Percentiles rank a stretch among this genome's conserved stretches.
Conservation (phyloP, 2,113 vertebrate genomes). For the Spermophilus dauricus region DNA sequence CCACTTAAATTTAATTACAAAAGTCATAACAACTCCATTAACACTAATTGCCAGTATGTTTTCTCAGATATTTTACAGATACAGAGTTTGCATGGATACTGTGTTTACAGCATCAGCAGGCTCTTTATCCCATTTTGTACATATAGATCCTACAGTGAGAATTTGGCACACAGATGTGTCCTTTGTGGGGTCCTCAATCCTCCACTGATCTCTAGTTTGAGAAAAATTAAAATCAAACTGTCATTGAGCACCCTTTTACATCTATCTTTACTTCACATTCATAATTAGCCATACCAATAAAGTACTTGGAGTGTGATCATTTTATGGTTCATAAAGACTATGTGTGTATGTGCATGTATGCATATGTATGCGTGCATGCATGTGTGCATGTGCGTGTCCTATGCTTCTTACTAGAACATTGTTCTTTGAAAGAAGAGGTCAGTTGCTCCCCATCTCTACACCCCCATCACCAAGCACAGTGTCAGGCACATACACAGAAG, state of each 20-base stretch:
- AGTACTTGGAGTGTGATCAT: neutral
- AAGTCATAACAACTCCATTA: no score
- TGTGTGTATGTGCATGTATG: no score
- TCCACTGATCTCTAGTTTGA: neutral
- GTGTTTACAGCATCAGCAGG: no score
- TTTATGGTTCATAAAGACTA: neutral
- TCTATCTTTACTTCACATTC: neutral
- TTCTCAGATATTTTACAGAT: no score
- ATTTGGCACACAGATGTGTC: no score
- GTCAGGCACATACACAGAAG: neutral
- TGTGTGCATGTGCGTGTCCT: neutral
- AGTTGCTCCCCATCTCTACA: neutral
- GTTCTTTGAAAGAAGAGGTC: neutral
- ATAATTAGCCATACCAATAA: neutral
- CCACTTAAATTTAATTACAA: no score
- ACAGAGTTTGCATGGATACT: no score
- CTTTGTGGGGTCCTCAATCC: neutral
- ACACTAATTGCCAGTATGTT: no score
- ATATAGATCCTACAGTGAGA: no score
- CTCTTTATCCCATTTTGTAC: no score
- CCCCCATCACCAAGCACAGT: neutral
- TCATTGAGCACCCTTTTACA: neutral
- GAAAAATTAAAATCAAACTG: constrained; percentile 50
- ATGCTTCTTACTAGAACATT: neutral
- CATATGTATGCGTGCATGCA: no score